Base-by-base conservation (phyloP, 2,888 invertebrate species). In the Macrophya annulata region DNA sequence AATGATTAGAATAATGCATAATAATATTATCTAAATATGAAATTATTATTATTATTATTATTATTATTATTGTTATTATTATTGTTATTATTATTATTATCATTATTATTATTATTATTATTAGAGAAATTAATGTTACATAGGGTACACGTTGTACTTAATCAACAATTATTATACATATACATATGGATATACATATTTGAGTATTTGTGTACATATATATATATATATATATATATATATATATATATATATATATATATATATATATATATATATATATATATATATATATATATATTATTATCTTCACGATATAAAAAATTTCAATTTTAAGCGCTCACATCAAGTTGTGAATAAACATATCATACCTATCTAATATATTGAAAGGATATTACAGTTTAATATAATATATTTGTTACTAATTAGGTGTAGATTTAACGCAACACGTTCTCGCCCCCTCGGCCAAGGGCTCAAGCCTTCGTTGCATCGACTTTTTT, bases 321-420 rank as follows among this genome's bases (percentile, higher is more conserved):
- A 87, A 31, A 86, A 85, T 89, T 90, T 92, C 89, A 91, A 91
- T 88, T 92, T 89, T 91, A 92, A 93, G 91, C 92, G 93, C 93
- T 93, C 93, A 93, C 93, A 93, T 93, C 92, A 93, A 92, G 93
- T 93, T 93, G 93, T 93, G 93, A 93, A 93, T 93, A 93, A 93
- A 93, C 93, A 93, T 93, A 93, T 93, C 93, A 93, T 93, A 93
- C 90, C 88, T 90, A 92, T 91, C 90, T 92, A 92, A 92, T 92
- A 92, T 92, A 93, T 92, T 91, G 89, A 91, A 90, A 90, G 90
- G 89, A 91, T 91, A 91, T 92, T 91, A 90, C 89, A 90, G 88
- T 91, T 91, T 91, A 92, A 92, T 91, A 92, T 91, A 91, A 91
- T 90, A 90, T 90, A 90, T 81, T 85, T 81, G 85, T 85, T 85